Evolutionary conservation across 64 coral and sea anemone genomes (phyloP).

Genomic region (Pachyseris speciosa): DNA sequence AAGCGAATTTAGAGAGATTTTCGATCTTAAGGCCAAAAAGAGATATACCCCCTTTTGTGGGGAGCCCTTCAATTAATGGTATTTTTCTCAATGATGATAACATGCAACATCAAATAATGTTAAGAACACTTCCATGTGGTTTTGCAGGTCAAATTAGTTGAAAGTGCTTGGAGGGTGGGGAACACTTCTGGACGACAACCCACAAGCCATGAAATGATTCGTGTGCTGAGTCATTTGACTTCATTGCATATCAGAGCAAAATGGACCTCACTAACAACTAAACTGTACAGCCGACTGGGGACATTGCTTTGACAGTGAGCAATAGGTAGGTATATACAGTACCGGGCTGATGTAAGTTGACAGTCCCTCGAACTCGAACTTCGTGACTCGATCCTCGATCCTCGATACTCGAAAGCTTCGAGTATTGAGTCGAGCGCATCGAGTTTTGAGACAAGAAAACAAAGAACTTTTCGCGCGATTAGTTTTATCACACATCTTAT

Average conservation of each 20-base stretch:
- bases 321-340: not conserved
- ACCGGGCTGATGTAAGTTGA: not conserved
- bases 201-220: constrained; percentile 74
- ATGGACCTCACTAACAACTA: constrained; percentile 64
- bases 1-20: too few species aligned
- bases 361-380: not conserved
- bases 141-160: constrained; percentile 57
- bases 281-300: constrained; percentile 4
- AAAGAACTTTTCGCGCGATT: too few species aligned
- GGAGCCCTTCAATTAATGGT: too few species aligned
- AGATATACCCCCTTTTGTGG: too few species aligned
- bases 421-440: too few species aligned
- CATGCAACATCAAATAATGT: not conserved
- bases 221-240: constrained; percentile 74
- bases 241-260: constrained; percentile 85
- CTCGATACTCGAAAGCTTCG: too few species aligned
- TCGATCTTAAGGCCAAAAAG: too few species aligned
- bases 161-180: constrained; percentile 67
- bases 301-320: constrained; percentile 37
- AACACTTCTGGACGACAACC: constrained; percentile 66
- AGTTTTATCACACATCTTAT: too few species aligned
- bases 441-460: too few species aligned
- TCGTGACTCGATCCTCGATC: not conserved
- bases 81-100: not conserved
- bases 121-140: not conserved